Evolutionary conservation across 37 sponge, comb jelly and placozoan species (phyloP).

Genomic region (Ianthella basta): DNA sequence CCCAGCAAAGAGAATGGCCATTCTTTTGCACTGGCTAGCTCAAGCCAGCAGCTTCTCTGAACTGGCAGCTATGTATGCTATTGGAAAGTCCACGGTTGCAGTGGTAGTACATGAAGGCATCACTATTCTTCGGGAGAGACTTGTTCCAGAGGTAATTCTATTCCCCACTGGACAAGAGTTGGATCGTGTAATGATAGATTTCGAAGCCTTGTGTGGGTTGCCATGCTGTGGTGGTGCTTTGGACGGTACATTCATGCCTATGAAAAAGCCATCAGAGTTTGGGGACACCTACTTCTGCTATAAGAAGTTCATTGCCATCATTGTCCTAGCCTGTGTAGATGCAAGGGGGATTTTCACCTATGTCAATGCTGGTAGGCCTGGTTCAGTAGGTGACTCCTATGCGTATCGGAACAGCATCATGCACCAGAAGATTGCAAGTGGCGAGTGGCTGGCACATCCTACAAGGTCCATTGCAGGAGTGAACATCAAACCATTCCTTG

Average conservation of each 20-base stretch:
- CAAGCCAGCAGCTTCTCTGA: background rate
- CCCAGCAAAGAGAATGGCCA: slow-evolving; percentile 8
- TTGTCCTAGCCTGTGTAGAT: slow-evolving; percentile 1
- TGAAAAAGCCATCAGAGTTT: background rate
- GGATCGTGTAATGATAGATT: background rate
- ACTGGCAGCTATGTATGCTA: background rate
- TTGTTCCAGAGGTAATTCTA: background rate
- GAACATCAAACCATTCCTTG: background rate
- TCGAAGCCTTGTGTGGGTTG: background rate
- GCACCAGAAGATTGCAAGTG: background rate
- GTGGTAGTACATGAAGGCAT: background rate
- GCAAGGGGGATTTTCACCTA: slow-evolving; percentile 5
- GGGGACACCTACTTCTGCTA: slow-evolving; percentile 9
- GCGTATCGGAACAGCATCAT: background rate
- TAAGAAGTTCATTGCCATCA: background rate
- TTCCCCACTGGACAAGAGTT: background rate
- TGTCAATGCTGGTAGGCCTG: slow-evolving; percentile 22
- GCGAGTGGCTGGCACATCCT: background rate
- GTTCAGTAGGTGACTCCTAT: slow-evolving; percentile 12
- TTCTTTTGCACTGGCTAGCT: slow-evolving; percentile 18
- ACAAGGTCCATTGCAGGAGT: background rate
- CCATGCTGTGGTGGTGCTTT: slow-evolving; percentile 11
- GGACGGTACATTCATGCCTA: slow-evolving; percentile 10
- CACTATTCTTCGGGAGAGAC: too few species aligned
- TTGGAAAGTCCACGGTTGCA: background rate